Base-by-base conservation (phyloP, 2,113 vertebrate genomes). In the Scopus umbretta region DNA sequence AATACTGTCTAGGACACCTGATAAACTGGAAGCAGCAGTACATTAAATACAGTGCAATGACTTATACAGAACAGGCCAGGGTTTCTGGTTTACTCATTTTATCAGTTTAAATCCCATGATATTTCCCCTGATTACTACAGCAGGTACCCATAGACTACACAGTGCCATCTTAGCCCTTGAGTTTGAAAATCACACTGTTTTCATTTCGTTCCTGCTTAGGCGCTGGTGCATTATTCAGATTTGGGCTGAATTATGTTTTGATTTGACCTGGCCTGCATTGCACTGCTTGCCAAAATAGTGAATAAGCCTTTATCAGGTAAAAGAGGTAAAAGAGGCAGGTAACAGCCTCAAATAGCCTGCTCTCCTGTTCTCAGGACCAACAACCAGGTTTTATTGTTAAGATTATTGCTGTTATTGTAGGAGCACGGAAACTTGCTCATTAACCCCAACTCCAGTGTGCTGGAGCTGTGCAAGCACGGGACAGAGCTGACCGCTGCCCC, bases 21-120 rank as follows among this genome's bases (percentile, higher is more conserved):
- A 96, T 96, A 93, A 96, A 95, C 92, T 95, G 94, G 68, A 90
- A 97, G 93, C 75, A 90, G 82, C 66, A 73, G 92, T 93, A 88
- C 80, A 89, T 97, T 97, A 94, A 97, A 90, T 72, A 42, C 47
- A 70, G 66, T 7, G 2, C 88, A 88, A 94, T 92, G 80, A 73
- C 43, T 91, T 94, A 70, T 34, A 71, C 92, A 92, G 93, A 86
- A 92, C 80, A 80, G 80, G 53, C 53, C 55, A 25, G 15, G 34
- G 78, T 66, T 95, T 95, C 96, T 96, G 94, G 47, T 66, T 49
- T 96, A 82, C 88, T 88, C 80, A 59, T 96, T 97, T 94, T 88
- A 76, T 91, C 84, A 68, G 4, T 68, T 73, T 82, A 76, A 97
- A 95, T 76, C 58, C 40, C 10, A 10, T 58, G n/a, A 25, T 86